Evolutionary conservation across 2,797 vertebrate species (phyloP), one percentile per base, ranked within the genome.

Genomic region (Periparus ater): DNA sequence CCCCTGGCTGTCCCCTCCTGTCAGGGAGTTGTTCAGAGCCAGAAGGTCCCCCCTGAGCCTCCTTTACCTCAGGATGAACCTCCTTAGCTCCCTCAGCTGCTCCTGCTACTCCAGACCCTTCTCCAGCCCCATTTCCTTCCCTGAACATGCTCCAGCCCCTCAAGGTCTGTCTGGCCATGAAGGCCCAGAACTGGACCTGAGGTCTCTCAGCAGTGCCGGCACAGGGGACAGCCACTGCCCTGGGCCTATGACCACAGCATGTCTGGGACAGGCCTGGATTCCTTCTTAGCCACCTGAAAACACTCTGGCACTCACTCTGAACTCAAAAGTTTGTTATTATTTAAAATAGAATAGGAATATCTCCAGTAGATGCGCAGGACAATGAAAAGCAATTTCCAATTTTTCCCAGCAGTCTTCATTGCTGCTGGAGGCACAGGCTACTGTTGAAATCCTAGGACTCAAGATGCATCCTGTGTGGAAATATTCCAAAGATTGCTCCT

Each of bases 111-210:
- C 57, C 67, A 62, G n/a, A 1, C 15, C 50, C 25, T 47, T 63
- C 34, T 36, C 68, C 60, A 63, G 67, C n/a, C 3, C 58, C 0
- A 1, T 47, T 73, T 29, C 80, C 34, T 29, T 3, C n/a, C 62
- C 71, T 75, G 71, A 15, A 38, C 63, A 6, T 0, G 0, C n/a
- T 68, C 47, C 63, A 76, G 63, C 48, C 63, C 73, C 55, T 62
- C 55, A 0, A 11, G 6, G 42, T 9, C 13, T 40, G 12, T n/a
- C 19, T 54, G 48, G n/a, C 22, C 40, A 10, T 2, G 13, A 68
- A 54, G 16, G 23, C 23, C 42, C 83, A 54, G 50, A 22, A 50
- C 57, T 50, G 66, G 50, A 22, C 74, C 32, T 0, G 8, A 50
- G 13, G 50, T 6, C 5, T 10, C 32, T 36, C 74, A 55, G 74